A percentile compares a stretch with the other conserved stretches of the same genome.
Evolutionary conservation across 2,113 vertebrate species (phyloP).

Genomic region (Tachuris rubrigastra): DNA sequence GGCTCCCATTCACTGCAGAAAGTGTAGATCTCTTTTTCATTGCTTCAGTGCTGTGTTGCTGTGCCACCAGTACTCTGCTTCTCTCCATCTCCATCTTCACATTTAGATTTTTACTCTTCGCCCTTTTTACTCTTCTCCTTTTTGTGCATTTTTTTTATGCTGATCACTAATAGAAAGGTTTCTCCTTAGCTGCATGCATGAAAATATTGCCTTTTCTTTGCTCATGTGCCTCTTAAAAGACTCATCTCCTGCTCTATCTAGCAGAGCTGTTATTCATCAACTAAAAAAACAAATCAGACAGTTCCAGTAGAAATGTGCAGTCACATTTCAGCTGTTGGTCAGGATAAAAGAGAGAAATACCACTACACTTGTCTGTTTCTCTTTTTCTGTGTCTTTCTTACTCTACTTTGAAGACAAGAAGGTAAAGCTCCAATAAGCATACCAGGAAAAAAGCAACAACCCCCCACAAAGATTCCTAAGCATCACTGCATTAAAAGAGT

Average conservation of each 20-base stretch:
- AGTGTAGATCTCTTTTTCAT: background rate
- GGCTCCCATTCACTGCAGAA: background rate
- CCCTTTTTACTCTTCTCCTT: background rate
- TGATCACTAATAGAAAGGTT: background rate
- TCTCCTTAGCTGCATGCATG: background rate
- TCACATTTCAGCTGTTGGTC: background rate
- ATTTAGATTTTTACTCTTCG: background rate
- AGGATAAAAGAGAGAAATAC: background rate
- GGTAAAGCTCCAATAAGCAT: background rate
- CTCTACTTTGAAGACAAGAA: background rate
- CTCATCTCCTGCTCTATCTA: background rate
- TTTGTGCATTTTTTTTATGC: background rate
- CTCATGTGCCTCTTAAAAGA: background rate
- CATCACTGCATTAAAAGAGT: background rate
- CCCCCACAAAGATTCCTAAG: background rate
- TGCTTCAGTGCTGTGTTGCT: background rate
- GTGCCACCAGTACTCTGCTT: background rate
- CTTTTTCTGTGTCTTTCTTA: background rate
- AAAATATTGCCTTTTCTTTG: background rate
- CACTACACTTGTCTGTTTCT: fast-evolving
- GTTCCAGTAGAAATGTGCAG: background rate
- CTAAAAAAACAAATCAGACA: background rate
- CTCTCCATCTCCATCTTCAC: background rate
- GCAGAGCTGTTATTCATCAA: background rate
- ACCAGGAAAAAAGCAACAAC: background rate